Percentiles rank a stretch among this genome's conserved stretches.
These are phyloP conservation scores for Dromococcyx pavoninus DNA, from an alignment of 2,797 vertebrate species.

Conservation along the genomic window DNA sequence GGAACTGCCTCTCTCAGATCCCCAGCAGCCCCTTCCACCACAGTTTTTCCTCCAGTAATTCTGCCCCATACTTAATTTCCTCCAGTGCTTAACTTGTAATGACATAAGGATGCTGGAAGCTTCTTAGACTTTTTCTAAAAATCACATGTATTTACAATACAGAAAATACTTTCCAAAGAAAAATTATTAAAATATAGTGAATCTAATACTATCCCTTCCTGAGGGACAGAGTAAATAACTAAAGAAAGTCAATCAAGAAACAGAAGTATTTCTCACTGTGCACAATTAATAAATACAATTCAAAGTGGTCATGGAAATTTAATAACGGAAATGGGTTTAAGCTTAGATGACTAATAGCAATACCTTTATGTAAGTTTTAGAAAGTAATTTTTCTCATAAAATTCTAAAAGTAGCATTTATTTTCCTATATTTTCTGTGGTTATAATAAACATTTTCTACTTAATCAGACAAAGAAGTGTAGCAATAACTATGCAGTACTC, in stretches of 20 bases:
- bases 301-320: not conserved
- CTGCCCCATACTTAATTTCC: not conserved
- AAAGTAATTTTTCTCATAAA: not conserved
- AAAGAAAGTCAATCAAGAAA: not conserved
- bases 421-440: not conserved
- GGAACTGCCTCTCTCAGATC: not conserved
- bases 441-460: not conserved
- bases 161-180: not conserved
- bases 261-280: not conserved
- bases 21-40: rapidly evolving
- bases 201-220: not conserved
- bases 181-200: not conserved
- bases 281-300: not conserved
- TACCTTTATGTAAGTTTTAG: not conserved
- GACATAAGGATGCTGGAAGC: not conserved
- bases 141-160: rapidly evolving
- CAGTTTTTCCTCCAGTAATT: not conserved
- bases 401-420: not conserved
- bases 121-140: not conserved
- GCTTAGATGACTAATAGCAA: not conserved
- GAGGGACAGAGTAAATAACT: not conserved
- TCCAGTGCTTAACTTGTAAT: not conserved
- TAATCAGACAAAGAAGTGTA: not conserved
- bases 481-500: not conserved
- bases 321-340: not conserved